Evolutionary conservation across 2,797 vertebrate species (phyloP).

Genomic region (Ficedula albicollis): DNA sequence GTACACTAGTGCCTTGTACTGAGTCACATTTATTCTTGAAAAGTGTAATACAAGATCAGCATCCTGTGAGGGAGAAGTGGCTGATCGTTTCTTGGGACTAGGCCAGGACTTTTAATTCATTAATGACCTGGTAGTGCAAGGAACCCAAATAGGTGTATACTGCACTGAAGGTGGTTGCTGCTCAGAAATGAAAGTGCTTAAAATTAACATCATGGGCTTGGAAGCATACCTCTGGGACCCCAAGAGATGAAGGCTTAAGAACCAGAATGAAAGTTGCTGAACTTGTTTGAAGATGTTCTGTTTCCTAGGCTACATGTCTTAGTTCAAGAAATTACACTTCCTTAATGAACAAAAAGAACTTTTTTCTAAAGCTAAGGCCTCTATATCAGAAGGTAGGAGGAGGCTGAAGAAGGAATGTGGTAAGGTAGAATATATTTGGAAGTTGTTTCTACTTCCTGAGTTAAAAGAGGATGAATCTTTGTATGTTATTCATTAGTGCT

Average conservation of each 20-base stretch:
- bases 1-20: background rate
- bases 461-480: background rate
- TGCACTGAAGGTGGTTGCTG: background rate
- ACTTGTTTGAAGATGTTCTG: background rate
- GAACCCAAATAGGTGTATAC: background rate
- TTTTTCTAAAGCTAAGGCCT: background rate
- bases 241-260: background rate
- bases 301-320: background rate
- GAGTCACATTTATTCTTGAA: background rate
- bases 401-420: background rate
- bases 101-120: background rate
- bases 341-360: background rate
- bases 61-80: background rate
- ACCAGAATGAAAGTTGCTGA: background rate
- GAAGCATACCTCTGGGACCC: background rate
- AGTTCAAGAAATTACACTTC: background rate
- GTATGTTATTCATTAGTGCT: background rate
- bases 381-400: background rate
- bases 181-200: background rate
- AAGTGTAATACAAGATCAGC: accelerated
- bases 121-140: background rate
- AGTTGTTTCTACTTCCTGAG: background rate
- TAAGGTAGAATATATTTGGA: background rate
- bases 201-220: background rate
- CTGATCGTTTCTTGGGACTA: background rate